A percentile compares a stretch with the other conserved stretches of the same genome.
Conservation (phyloP, 1,140 invertebrate genomes). For the Pygmarrhopalites habei region DNA sequence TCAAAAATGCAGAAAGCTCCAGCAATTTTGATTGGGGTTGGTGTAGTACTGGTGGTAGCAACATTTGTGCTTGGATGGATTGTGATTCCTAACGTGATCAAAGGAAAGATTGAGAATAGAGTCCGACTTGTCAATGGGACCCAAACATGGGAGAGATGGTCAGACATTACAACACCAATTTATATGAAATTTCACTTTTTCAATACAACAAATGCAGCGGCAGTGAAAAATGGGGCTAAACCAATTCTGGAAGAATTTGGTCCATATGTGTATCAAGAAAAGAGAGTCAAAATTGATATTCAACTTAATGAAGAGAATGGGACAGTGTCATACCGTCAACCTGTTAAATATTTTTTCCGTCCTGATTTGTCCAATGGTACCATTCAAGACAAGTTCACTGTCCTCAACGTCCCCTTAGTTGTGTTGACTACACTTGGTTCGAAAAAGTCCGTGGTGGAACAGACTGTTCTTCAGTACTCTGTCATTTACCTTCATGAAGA, state of each 20-base stretch:
- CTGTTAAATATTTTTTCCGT: conserved; percentile 23
- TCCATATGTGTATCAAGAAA: conserved; percentile 47
- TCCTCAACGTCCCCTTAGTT: conserved; percentile 26
- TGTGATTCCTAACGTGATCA: neutral
- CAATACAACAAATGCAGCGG: conserved; percentile 71
- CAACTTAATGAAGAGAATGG: conserved; percentile 24
- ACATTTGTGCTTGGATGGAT: neutral
- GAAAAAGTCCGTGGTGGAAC: neutral
- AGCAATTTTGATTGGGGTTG: neutral
- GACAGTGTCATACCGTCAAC: conserved; percentile 32
- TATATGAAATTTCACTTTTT: conserved; percentile 58
- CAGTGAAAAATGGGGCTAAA: conserved; percentile 61
- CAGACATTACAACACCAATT: neutral
- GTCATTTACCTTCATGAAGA: conserved; percentile 4
- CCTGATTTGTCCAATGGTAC: conserved; percentile 25
- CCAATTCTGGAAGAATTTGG: conserved; percentile 48
- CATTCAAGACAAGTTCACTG: conserved; percentile 12
- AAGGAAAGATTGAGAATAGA: neutral
- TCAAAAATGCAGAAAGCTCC: conserved; percentile 11
- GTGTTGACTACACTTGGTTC: conserved; percentile 14
- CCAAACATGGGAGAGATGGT: conserved; percentile 6
- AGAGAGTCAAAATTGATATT: conserved; percentile 32
- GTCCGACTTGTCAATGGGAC: neutral
- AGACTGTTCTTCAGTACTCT: too few species aligned
- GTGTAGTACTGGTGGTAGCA: neutral